Percentiles rank a stretch among this genome's conserved stretches.
Evolutionary conservation across 2,113 vertebrate species (phyloP).

Genomic region (Engystomops pustulosus): DNA sequence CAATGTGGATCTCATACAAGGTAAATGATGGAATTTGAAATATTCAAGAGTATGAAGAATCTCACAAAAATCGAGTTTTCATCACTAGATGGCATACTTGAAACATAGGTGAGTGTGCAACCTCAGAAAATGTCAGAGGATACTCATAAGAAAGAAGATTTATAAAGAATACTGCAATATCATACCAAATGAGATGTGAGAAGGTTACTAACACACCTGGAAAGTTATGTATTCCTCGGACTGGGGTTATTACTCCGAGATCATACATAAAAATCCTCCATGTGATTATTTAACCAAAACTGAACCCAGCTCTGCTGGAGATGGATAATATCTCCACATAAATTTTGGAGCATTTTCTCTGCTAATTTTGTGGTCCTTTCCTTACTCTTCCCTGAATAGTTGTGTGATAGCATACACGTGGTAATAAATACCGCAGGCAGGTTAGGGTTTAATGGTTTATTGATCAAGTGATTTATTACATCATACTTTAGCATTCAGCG

Average conservation of each 20-base stretch:
- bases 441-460: conserved; percentile 28
- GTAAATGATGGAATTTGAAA: too few relatives aligned
- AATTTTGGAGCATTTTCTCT: background rate
- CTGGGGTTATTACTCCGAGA: background rate
- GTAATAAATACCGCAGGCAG: background rate
- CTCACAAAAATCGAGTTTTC: background rate
- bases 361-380: background rate
- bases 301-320: background rate
- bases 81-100: background rate
- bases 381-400: background rate
- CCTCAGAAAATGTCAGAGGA: background rate
- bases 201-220: background rate
- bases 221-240: background rate
- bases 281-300: background rate
- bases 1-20: too few relatives aligned
- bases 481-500: background rate
- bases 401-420: background rate
- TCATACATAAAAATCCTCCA: background rate
- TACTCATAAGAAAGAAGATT: background rate
- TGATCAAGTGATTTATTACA: conserved; percentile 31
- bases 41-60: background rate
- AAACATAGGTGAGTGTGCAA: background rate
- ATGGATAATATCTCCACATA: background rate
- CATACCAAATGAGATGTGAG: background rate
- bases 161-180: background rate